phyloP scores from a whole-genome alignment of 2,113 vertebrate species.

The Planiliza haematocheilus region DNA sequence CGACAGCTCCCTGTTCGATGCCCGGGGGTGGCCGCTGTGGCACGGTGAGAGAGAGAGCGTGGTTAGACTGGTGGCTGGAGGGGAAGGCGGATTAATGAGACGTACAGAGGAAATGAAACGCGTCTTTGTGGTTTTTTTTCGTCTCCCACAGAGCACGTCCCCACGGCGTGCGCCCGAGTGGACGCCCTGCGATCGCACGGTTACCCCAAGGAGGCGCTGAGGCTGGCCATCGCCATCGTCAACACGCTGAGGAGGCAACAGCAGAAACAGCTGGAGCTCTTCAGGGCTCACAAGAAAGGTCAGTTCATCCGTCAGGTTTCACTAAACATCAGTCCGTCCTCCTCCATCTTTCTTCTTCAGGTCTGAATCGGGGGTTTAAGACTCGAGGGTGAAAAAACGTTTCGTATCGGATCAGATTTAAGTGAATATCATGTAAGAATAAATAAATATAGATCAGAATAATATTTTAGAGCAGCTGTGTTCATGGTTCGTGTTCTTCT shows the following conservation, averaged over 20 bases:
- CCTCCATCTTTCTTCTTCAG: not conserved
- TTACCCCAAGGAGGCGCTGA: slow-evolving; percentile 93
- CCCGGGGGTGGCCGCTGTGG: slow-evolving; percentile 95
- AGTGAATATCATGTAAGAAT: too few species aligned
- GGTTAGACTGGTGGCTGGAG: not conserved
- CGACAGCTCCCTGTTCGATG: slow-evolving; percentile 93
- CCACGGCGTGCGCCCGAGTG: slow-evolving; percentile 94
- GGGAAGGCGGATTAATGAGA: not conserved
- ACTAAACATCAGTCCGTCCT: not conserved
- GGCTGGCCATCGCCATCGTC: slow-evolving; percentile 93
- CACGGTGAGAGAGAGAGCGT: slow-evolving; percentile 92
- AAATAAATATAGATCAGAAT: too few species aligned
- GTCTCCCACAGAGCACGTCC: slow-evolving; percentile 88
- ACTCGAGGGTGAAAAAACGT: too few species aligned
- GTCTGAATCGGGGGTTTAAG: too few species aligned
- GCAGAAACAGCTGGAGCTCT: slow-evolving; percentile 94
- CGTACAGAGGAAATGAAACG: not conserved
- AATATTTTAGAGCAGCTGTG: too few species aligned
- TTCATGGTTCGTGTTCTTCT: too few species aligned
- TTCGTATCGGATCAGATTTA: too few species aligned
- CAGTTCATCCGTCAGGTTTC: not conserved
- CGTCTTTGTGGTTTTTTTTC: not conserved
- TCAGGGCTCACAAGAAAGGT: slow-evolving; percentile 94
- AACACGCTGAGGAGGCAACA: slow-evolving; percentile 94
- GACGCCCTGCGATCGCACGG: slow-evolving; percentile 95